Evolutionary conservation across 1,140 invertebrate species (phyloP), one percentile per base, ranked within the genome.

Genomic region (Galleria mellonella): DNA sequence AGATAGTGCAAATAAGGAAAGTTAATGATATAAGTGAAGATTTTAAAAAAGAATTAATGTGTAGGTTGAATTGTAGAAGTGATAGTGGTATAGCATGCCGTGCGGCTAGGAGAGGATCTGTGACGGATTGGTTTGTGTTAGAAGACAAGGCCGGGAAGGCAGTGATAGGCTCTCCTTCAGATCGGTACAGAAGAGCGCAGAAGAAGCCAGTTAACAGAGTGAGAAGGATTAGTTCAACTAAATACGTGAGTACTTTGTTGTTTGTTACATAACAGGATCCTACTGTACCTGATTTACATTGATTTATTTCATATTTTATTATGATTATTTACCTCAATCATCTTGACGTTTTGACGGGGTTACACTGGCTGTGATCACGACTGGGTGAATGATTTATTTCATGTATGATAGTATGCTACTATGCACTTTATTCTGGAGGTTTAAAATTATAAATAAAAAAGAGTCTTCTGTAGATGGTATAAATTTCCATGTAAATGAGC

Each of bases 121-220:
- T 79, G 9, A 86, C 83, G 0, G 79, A 83, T 55, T 83, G 77
- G 68, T 86, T 82, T 15, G 68, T 86, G 41, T 48, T 86, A 9
- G 79, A 85, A 45, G 17, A 23, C n/a, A n/a, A n/a, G 17, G 2
- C 17, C 2, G 79, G 83, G 14, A 62, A 72, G 37, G 43, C 44
- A 9, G 39, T 43, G 29, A 6, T 23, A 6, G 23, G 31, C 44
- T 7, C 17, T 29, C 40, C 75, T 7, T 47, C 45, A 15, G 73
- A 79, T 33, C 74, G 70, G 38, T 85, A 85, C 41, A 64, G 54
- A 33, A 47, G 82, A 38, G 72, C 75, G 0, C 66, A 75, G 61
- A 82, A 78, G 58, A 85, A 83, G 32, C 69, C 70, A 0, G 48
- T 60, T 27, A 68, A 79, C 30, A 39, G 72, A 1, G 77, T 85